A percentile compares a stretch with the other conserved stretches of the same genome.
These are phyloP conservation scores for Calameuta filiformis DNA, from an alignment of 2,888 invertebrate genomes.

Conservation along the genomic window DNA sequence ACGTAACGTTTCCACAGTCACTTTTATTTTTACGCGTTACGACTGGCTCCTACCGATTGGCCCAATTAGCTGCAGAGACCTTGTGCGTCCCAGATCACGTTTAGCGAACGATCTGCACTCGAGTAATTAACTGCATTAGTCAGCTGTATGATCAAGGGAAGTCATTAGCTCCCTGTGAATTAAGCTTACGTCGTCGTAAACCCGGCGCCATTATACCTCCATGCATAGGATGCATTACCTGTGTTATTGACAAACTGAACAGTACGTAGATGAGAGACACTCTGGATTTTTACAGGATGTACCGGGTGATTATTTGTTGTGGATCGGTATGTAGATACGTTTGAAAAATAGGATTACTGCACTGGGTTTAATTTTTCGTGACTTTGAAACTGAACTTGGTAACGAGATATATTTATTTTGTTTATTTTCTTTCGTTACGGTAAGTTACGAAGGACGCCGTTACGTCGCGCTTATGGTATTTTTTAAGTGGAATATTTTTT, in stretches of 20 bases:
- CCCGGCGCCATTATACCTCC: neutral
- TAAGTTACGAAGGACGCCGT: too few relatives aligned
- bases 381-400: too few relatives aligned
- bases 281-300: neutral
- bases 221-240: neutral
- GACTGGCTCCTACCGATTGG: neutral
- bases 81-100: neutral
- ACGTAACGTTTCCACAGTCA: neutral
- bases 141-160: slow-evolving; percentile 1
- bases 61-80: neutral
- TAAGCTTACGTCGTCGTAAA: neutral
- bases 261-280: neutral
- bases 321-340: neutral
- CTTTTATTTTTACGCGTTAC: neutral
- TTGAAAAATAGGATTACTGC: neutral
- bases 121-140: neutral
- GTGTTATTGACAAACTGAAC: slow-evolving; percentile 2
- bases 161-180: slow-evolving; percentile 3
- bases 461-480: neutral
- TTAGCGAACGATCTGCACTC: neutral
- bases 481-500: neutral
- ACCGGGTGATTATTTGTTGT: neutral
- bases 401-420: too few relatives aligned
- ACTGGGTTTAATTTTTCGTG: too few relatives aligned
- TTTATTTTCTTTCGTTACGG: too few relatives aligned